These are phyloP conservation scores for Eubasilissa regina DNA, from an alignment of 1,140 invertebrate genomes.

Conservation along the genomic window DNA sequence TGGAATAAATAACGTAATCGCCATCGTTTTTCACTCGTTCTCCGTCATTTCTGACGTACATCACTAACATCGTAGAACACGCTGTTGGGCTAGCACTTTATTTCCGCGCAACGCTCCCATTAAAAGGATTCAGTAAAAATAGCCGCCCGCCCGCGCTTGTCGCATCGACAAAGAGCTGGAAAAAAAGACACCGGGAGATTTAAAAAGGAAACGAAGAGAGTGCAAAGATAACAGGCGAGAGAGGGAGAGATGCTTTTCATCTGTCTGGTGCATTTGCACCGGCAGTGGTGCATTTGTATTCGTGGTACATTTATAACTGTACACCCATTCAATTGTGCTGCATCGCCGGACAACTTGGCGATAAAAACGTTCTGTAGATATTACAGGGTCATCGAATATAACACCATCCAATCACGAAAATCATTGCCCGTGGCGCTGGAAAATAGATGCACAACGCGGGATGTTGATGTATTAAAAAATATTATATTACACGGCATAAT, in stretches of 20 bases:
- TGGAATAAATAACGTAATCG: conserved; percentile 19
- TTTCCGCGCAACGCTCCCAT: conserved; percentile 5
- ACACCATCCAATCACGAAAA: background rate
- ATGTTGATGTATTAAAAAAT: too few species aligned
- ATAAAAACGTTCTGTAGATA: conserved; percentile 3
- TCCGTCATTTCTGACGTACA: conserved; percentile 11
- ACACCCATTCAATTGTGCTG: conserved; percentile 32
- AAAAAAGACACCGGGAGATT: conserved; percentile 6
- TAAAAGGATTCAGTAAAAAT: conserved; percentile 27
- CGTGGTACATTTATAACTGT: conserved; percentile 24
- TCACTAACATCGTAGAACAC: conserved; percentile 27
- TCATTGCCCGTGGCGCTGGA: background rate
- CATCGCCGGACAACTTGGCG: background rate
- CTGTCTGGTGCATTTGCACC: conserved; percentile 13
- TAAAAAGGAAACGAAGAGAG: background rate
- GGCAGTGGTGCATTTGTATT: conserved; percentile 10
- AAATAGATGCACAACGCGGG: too few species aligned
- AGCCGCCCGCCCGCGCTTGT: conserved; percentile 8
- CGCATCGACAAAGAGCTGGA: background rate
- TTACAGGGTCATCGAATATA: conserved; percentile 1
- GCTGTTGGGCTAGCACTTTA: conserved; percentile 14
- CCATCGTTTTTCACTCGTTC: background rate
- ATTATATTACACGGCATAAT: too few species aligned
- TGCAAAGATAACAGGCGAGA: conserved; percentile 2
- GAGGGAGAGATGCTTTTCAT: conserved; percentile 7